Evolutionary conservation across 2,797 vertebrate species (phyloP), one percentile per base, ranked within the genome.

Genomic region (Anguilla marmorata): DNA sequence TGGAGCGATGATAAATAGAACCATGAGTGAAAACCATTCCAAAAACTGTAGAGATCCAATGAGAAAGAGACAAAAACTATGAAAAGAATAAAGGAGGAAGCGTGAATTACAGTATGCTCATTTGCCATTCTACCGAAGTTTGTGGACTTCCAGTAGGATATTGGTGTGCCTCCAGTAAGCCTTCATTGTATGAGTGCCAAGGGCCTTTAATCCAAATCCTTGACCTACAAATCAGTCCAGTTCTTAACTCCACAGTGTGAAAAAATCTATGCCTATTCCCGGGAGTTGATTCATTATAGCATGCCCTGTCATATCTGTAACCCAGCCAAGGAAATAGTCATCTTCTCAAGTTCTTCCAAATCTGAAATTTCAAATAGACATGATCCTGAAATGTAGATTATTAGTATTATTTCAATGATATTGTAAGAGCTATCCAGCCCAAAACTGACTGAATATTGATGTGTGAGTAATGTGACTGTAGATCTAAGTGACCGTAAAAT

Each of bases 321-420:
- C 37, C 37, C 33, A 41, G 16, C 11, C 33, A 37, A 79, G 41
- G 33, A 79, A 74, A 37, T 79, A 19, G 11, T 19, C 14, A 41
- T 45, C 74, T 37, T 41, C 74, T 45, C 74, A 41, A 37, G 33
- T 37, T 79, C 74, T 79, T 79, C 74, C 37, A 79, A 79, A 79
- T 79, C 74, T 45, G 37, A 37, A 37, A 45, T 45, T 48, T 50
- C 45, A 50, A 79, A 79, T 79, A 45, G 14, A 41, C 33, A 37
- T 14, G 0, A 33, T 4, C 0, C 1, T 41, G 30, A 79, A 45
- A 79, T 45, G 19, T 41, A 27, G 37, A 45, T 5, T 41, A n/a
- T 11, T 4, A 50, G 19, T 37, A 27, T 6, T 19, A 79, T 41
- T 37, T 79, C 5, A 19, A 12, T 37, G 33, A 8, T 79, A 30